Conservation (phyloP, 2,797 vertebrate species). For the Numenius phaeopus region DNA sequence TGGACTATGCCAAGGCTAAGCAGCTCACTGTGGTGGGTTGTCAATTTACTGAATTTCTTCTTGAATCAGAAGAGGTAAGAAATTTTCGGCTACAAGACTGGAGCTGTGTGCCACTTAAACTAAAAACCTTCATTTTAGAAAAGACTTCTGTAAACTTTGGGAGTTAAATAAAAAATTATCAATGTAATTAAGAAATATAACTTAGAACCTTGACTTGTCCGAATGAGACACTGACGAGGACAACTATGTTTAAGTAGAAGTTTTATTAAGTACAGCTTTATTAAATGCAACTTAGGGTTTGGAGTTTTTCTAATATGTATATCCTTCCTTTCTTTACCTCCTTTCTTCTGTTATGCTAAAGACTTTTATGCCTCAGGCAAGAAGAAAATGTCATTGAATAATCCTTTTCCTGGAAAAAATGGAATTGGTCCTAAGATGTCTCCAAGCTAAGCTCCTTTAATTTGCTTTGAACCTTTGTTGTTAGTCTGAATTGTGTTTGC, state of each 20-base stretch:
- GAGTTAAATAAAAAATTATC: background rate
- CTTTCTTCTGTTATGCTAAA: background rate
- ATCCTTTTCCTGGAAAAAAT: background rate
- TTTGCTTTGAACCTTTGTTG: background rate
- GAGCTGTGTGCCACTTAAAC: background rate
- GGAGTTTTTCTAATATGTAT: background rate
- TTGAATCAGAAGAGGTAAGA: conserved; percentile 96
- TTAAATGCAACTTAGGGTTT: background rate
- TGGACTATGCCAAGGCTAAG: conserved; percentile 93
- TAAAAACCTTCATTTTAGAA: background rate
- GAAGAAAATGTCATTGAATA: background rate
- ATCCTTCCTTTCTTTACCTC: background rate
- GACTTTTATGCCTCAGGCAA: background rate
- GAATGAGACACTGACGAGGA: background rate
- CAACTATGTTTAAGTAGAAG: background rate
- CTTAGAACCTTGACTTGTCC: background rate
- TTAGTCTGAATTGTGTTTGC: background rate
- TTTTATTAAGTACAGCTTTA: background rate
- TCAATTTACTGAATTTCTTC: conserved; percentile 97
- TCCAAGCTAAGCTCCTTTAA: background rate
- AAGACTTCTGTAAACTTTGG: background rate
- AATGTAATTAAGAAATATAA: background rate
- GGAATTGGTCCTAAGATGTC: background rate
- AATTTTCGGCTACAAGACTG: background rate
- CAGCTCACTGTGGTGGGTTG: conserved; percentile 97